Evolutionary conservation across 1,140 invertebrate species (phyloP).

Genomic region (Anastrepha obliqua): DNA sequence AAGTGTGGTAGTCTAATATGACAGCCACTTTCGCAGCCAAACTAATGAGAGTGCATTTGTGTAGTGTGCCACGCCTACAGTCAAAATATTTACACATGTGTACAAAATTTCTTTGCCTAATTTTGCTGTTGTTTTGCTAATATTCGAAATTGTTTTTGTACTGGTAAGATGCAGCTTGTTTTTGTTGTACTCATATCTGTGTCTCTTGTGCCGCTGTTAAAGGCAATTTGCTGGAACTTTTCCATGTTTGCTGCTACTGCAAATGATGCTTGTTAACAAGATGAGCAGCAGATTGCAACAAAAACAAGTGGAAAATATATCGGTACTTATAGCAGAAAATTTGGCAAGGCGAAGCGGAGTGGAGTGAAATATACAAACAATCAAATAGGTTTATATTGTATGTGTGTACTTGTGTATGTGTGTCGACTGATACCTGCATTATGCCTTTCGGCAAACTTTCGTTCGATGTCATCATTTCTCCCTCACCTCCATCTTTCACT

Average conservation of each 20-base stretch:
- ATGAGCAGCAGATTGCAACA: not conserved
- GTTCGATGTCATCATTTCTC: not conserved
- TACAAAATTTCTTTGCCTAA: constrained; percentile 21
- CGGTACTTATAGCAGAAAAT: not conserved
- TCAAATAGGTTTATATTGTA: too few species aligned
- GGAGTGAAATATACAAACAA: not conserved
- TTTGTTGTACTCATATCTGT: not conserved
- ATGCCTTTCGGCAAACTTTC: not conserved
- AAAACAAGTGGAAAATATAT: not conserved
- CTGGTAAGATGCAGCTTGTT: not conserved
- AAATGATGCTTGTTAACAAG: constrained; percentile 36
- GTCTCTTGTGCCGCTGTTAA: not conserved
- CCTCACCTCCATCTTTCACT: not conserved
- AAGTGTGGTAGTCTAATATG: too few species aligned
- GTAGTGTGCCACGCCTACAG: not conserved
- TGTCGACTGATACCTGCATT: not conserved
- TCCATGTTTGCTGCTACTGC: constrained; percentile 4
- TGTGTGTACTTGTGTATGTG: not conserved
- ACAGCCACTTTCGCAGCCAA: too few species aligned
- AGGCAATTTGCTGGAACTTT: constrained; percentile 20
- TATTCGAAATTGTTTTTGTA: not conserved
- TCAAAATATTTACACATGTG: constrained; percentile 19
- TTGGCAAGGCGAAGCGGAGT: not conserved
- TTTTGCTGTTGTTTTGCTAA: constrained; percentile 9
- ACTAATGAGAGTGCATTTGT: not conserved